These are phyloP conservation scores for Enteromius treurensis DNA, from an alignment of 2,797 vertebrate species.

Conservation along the genomic window DNA sequence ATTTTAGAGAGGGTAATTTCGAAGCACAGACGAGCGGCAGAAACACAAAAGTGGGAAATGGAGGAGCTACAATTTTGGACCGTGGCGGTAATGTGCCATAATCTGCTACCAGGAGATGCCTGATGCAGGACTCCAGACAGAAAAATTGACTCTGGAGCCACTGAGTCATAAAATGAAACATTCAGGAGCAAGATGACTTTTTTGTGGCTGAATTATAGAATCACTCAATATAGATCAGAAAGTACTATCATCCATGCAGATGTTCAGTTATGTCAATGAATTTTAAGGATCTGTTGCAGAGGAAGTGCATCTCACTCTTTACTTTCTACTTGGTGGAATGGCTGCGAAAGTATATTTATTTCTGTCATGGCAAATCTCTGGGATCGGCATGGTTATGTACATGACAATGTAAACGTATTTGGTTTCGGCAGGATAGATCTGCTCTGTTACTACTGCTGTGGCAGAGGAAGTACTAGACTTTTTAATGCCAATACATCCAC, in stretches of 20 bases:
- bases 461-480: too few species aligned
- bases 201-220: conserved; percentile 6
- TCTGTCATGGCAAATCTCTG: too few species aligned
- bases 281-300: not conserved
- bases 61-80: conserved; percentile 24
- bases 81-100: conserved; percentile 37
- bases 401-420: too few species aligned
- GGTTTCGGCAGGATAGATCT: too few species aligned
- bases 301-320: not conserved
- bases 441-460: too few species aligned
- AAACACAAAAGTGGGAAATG: conserved; percentile 27
- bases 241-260: not conserved
- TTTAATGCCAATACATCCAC: too few species aligned
- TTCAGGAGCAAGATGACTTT: not conserved
- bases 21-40: conserved; percentile 12
- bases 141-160: conserved; percentile 16
- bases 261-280: not conserved
- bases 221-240: not conserved
- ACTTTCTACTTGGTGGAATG: not conserved
- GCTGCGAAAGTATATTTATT: not conserved
- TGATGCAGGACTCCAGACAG: conserved; percentile 14
- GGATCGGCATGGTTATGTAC: too few species aligned
- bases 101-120: conserved; percentile 17
- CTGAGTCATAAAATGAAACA: conserved; percentile 27
- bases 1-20: conserved; percentile 44